Evolutionary conservation across 2,888 invertebrate species (phyloP), one percentile per base, ranked within the genome.

Genomic region (Tanytarsus gracilentus): DNA sequence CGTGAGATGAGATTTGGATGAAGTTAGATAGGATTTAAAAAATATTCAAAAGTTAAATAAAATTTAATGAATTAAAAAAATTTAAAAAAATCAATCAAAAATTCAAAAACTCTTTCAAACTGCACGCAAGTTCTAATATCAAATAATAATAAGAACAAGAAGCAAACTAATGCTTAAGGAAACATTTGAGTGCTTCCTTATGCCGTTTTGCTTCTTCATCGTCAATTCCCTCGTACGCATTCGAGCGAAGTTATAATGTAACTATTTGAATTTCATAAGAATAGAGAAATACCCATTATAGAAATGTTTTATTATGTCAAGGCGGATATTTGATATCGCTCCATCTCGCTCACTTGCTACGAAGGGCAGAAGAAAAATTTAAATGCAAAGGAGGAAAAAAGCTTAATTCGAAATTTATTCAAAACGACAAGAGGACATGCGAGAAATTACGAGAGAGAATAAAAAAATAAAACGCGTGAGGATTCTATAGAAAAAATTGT

Each of bases 231-330:
- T 9, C 9, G 29, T 9, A 29, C 9, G 29, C 18, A 7, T 8
- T 30, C 7, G 30, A 11, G 30, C 7, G 26, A 49, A 49, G 49
- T 40, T 25, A 40, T 56, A 56, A 53, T 53, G 39, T 30, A 53
- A 56, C 55, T 56, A 56, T 56, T 56, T 56, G 55, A 56, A 56
- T 26, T 56, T 56, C 40, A 40, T 26, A 56, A 56, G 55, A 56
- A 56, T 56, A 56, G 55, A 56, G 55, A 56, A 56, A 56, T 56
- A 40, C 11, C 23, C 40, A 40, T 56, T 56, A 39, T 56, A 40
- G n/a, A n/a, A 56, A 56, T 53, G 55, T 56, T 56, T 56, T 56
- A 56, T 56, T 25, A 18, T 40, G 55, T 40, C 53, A 53, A 14
- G 48, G n/a, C n/a, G 53, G 36, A 53, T 53, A 53, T 53, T 53